Evolutionary conservation across 2,888 invertebrate species (phyloP).

Genomic region (Physocephala rufipes): DNA sequence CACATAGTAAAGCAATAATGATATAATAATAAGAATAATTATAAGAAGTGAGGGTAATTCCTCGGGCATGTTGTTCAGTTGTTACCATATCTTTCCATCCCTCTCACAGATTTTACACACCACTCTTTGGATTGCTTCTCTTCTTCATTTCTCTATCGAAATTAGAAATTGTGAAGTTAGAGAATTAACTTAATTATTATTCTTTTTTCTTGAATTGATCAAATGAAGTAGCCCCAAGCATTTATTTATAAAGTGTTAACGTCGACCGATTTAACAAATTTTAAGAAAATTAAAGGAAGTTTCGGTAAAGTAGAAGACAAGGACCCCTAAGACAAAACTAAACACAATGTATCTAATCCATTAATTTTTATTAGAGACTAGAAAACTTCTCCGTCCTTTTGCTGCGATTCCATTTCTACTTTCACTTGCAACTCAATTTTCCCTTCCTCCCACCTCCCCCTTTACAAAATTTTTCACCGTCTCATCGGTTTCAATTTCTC

Average conservation of each 20-base stretch:
- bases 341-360: no score
- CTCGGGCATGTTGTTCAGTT: no score
- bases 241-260: not conserved
- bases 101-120: no score
- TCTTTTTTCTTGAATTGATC: not conserved
- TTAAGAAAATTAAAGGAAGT: slow-evolving; percentile 1
- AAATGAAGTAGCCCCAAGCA: not conserved
- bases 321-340: not conserved
- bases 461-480: no score
- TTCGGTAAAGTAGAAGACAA: not conserved
- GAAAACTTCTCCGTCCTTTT: not conserved
- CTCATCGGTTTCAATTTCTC: no score
- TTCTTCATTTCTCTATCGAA: not conserved
- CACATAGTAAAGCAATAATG: no score
- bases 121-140: not conserved
- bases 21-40: no score
- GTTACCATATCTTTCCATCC: no score
- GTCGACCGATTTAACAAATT: slow-evolving; percentile 17
- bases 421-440: not conserved
- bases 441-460: not conserved
- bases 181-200: not conserved
- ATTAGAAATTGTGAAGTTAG: not conserved
- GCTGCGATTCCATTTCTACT: not conserved
- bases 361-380: slow-evolving; percentile 25
- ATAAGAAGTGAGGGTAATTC: no score